Conservation (phyloP, 2,797 vertebrate genomes). For the Characodon lateralis region DNA sequence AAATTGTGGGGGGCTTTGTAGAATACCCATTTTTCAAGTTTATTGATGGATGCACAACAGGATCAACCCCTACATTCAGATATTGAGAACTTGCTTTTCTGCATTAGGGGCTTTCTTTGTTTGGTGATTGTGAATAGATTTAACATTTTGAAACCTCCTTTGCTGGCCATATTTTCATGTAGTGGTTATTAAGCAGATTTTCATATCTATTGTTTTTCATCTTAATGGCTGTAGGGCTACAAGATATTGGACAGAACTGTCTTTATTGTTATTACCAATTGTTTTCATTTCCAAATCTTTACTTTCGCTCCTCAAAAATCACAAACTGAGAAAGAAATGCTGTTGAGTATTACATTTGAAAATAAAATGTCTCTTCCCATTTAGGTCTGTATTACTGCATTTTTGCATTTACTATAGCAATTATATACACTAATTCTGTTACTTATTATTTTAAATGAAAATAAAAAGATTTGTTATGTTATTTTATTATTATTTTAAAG, state of each 20-base stretch:
- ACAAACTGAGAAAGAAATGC: neutral
- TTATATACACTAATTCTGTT: neutral
- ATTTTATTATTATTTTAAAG: neutral
- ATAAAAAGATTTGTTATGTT: neutral
- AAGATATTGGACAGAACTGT: neutral
- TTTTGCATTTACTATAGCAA: neutral
- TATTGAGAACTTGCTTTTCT: conserved; percentile 54
- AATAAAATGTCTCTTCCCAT: neutral
- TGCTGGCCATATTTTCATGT: conserved; percentile 16
- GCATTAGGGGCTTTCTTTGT: conserved; percentile 61
- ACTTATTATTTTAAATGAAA: neutral
- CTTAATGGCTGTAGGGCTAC: conserved; percentile 5
- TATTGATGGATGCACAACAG: conserved; percentile 39
- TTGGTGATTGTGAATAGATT: conserved; percentile 50
- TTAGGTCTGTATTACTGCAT: neutral
- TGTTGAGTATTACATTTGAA: neutral
- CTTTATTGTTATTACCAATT: neutral
- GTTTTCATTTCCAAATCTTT: neutral
- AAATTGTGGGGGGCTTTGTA: too few species aligned
- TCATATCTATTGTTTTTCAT: conserved; percentile 26
- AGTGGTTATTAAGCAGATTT: conserved; percentile 28
- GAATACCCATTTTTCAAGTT: neutral
- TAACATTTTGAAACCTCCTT: conserved; percentile 34
- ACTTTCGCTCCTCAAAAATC: neutral
- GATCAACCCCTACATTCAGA: conserved; percentile 28